phyloP scores from a whole-genome alignment of 2,888 invertebrate genomes.

The Dorcus hopei region DNA sequence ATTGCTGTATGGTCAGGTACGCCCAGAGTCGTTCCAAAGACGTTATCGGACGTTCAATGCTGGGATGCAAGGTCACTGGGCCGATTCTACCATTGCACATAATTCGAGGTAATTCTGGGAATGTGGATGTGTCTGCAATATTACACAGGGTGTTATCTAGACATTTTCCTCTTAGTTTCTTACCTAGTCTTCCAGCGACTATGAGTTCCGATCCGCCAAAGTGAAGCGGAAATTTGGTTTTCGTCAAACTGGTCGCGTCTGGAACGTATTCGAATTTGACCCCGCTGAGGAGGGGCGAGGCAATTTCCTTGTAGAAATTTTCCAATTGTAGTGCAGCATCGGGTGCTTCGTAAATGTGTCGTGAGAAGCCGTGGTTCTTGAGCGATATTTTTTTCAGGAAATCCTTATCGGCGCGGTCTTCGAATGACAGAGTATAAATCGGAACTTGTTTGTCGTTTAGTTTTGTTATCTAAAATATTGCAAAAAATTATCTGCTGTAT shows the following conservation, averaged over 20 bases:
- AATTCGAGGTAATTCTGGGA: constrained; percentile 19
- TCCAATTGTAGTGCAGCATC: constrained; percentile 66
- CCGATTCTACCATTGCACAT: constrained; percentile 28
- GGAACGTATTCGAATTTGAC: constrained; percentile 63
- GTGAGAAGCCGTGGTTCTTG: constrained; percentile 64
- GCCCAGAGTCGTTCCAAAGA: constrained; percentile 57
- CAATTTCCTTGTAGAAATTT: constrained; percentile 66
- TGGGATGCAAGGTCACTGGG: constrained; percentile 34
- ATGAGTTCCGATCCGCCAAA: constrained; percentile 64
- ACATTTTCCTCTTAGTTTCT: neutral
- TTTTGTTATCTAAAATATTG: constrained; percentile 18
- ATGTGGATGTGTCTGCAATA: neutral
- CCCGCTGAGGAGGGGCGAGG: constrained; percentile 64
- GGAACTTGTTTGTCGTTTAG: constrained; percentile 46
- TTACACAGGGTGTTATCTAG: too few species aligned
- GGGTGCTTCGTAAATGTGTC: constrained; percentile 70
- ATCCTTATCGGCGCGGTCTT: constrained; percentile 63
- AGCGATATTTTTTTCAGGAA: constrained; percentile 65
- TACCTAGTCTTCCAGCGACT: constrained; percentile 55
- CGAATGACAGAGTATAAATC: constrained; percentile 70
- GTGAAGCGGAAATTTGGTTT: constrained; percentile 56
- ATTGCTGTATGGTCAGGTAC: constrained; percentile 63
- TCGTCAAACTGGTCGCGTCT: constrained; percentile 57
- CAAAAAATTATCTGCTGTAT: constrained; percentile 35
- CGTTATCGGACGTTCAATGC: constrained; percentile 34